Evolutionary conservation across 2,797 vertebrate genomes (phyloP).

Genomic region (Salarias fasciatus): DNA sequence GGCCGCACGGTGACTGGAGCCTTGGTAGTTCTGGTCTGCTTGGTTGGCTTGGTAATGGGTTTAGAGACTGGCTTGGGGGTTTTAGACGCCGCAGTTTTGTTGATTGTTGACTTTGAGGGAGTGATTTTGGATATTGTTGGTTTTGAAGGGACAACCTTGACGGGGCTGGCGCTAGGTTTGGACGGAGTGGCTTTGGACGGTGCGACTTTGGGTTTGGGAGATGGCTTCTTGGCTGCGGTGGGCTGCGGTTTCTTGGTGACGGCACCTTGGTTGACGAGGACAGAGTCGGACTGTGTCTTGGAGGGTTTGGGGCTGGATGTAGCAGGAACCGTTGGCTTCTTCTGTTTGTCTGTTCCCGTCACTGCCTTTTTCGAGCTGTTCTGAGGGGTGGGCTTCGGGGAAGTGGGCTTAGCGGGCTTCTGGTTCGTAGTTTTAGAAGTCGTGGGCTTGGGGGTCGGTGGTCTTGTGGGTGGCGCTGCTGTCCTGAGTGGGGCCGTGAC

Average conservation of each 20-base stretch:
- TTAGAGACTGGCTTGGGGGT: slow-evolving; percentile 55
- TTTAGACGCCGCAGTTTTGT: slow-evolving; percentile 63
- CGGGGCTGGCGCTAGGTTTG: slow-evolving; percentile 61
- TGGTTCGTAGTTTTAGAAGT: slow-evolving; percentile 42
- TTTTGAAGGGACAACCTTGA: slow-evolving; percentile 60
- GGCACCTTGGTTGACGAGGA: too few species aligned
- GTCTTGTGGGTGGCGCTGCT: slow-evolving; percentile 57
- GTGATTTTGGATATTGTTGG: slow-evolving; percentile 59
- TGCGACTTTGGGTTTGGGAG: slow-evolving; percentile 62
- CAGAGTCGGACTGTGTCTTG: slow-evolving; percentile 62
- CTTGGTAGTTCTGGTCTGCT: slow-evolving; percentile 63
- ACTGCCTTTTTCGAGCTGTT: slow-evolving; percentile 58
- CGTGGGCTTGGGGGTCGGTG: slow-evolving; percentile 39
- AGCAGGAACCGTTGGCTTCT: slow-evolving; percentile 69
- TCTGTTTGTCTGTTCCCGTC: slow-evolving; percentile 51
- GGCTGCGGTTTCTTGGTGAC: slow-evolving; percentile 67
- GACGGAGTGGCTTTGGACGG: slow-evolving; percentile 66
- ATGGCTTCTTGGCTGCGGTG: slow-evolving; percentile 67
- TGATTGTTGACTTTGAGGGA: slow-evolving; percentile 58
- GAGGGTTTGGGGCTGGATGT: slow-evolving; percentile 69
- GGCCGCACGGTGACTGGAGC: slow-evolving; percentile 57
- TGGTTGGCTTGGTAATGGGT: slow-evolving; percentile 64
- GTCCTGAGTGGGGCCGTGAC: slow-evolving; percentile 76
- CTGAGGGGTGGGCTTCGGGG: slow-evolving; percentile 59
- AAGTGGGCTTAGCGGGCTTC: slow-evolving; percentile 54